A percentile compares a stretch with the other conserved stretches of the same genome.
phyloP scores from a whole-genome alignment of 2,113 vertebrate species.

The Oxyruncus cristatus region DNA sequence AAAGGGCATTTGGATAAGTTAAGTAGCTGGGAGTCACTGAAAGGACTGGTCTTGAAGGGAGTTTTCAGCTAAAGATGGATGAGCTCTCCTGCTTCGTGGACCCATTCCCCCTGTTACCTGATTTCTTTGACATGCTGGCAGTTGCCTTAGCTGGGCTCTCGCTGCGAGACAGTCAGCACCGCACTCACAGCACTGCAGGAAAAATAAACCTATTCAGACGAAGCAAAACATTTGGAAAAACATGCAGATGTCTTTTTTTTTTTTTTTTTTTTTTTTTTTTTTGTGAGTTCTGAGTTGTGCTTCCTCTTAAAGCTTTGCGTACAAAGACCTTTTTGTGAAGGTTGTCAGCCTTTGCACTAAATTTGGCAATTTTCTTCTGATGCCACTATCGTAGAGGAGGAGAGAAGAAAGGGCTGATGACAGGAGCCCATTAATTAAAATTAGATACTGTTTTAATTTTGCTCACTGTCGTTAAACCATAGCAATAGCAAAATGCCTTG shows the following conservation, averaged over 20 bases:
- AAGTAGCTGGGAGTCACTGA: conserved; percentile 31
- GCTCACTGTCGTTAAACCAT: not conserved
- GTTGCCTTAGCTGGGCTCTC: not conserved
- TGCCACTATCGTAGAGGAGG: not conserved
- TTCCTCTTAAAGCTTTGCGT: conserved; percentile 14
- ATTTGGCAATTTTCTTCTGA: conserved; percentile 18
- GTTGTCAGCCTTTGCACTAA: not conserved
- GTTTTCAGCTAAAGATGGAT: conserved; percentile 65
- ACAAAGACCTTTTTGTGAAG: conserved; percentile 1
- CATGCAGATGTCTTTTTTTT: not conserved
- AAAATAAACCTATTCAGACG: conserved; percentile 59
- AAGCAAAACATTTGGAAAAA: conserved; percentile 54
- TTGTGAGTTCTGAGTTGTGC: not conserved
- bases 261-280: not conserved
- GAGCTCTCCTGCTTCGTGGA: conserved; percentile 34
- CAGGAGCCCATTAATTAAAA: not conserved
- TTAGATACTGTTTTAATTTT: conserved; percentile 17
- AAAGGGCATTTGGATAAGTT: conserved; percentile 19
- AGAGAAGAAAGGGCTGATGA: not conserved
- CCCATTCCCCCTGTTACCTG: conserved; percentile 5
- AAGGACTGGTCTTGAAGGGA: not conserved
- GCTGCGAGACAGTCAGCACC: conserved; percentile 31
- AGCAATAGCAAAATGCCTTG: not conserved
- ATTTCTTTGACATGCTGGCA: conserved; percentile 34
- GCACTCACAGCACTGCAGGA: conserved; percentile 28